Conservation (phyloP, 2,888 invertebrate genomes). For the Lingula anatina region DNA sequence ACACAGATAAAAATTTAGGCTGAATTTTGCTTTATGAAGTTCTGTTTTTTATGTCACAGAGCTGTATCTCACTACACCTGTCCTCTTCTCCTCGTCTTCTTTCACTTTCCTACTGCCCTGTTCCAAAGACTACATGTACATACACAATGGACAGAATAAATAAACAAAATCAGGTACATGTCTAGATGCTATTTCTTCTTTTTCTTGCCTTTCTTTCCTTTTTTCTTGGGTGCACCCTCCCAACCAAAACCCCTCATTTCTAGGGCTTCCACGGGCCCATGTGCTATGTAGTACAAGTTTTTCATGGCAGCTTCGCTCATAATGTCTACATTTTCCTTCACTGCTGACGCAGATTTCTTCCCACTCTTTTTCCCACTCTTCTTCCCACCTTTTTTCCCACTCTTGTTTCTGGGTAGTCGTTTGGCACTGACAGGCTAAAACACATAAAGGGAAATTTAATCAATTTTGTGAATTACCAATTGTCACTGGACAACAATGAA, state of each 20-base stretch:
- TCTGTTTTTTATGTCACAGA: too few species aligned
- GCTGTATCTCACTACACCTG: too few species aligned
- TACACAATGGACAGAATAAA: too few species aligned
- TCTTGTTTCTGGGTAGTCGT: constrained; percentile 32
- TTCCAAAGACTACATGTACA: too few species aligned
- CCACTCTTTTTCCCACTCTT: constrained; percentile 17
- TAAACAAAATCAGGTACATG: neutral
- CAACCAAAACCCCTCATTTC: constrained; percentile 83
- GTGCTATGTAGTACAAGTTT: constrained; percentile 89
- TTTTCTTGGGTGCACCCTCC: constrained; percentile 81
- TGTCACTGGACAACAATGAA: too few species aligned
- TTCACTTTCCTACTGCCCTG: too few species aligned
- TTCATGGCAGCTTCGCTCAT: constrained; percentile 87
- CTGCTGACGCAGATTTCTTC: constrained; percentile 16
- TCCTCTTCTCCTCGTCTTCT: too few species aligned
- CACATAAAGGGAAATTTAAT: too few species aligned
- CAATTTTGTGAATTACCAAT: too few species aligned
- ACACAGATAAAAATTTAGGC: too few species aligned
- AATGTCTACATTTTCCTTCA: constrained; percentile 64
- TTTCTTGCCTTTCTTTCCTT: constrained; percentile 49
- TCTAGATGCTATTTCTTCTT: constrained; percentile 23
- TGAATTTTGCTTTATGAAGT: too few species aligned
- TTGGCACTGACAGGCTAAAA: too few species aligned
- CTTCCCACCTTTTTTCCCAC: constrained; percentile 31
- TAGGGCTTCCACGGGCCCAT: constrained; percentile 84